Evolutionary conservation across 53 echinoderm and acorn worm species (phyloP), one percentile per base, ranked within the genome.

Genomic region (Zoroaster sp.): DNA sequence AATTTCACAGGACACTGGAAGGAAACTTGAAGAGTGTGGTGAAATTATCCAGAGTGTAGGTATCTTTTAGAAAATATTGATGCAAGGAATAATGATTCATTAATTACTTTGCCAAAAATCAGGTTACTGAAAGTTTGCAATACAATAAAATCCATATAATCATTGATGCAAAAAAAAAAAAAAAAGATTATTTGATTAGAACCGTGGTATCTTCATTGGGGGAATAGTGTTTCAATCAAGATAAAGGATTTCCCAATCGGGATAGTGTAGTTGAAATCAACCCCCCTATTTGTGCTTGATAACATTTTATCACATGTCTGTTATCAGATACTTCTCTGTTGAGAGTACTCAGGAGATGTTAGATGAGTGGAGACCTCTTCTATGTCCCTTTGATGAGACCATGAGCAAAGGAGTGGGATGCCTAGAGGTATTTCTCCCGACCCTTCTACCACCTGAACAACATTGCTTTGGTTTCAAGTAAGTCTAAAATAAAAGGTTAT

Each of bases 311-410:
- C 36, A 5, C 33, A 15, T 72, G 30, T 3, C 5, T 20, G 49
- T 47, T 23, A 46, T 39, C 82, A 97, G 98, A 39, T 97, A 97
- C 68, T 97, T 97, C 88, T 88, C 98, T 13, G 83, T 89, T n/a
- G 95, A 94, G 40, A 92, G 92, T 65, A 97, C 98, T 12, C 92
- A 91, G 78, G 95, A 97, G 87, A 97, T 97, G 91, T 52, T 97
- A 41, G 94, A 97, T 69, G 94, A 97, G 70, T 93, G 94, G 90
- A 77, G 95, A 71, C 98, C 98, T 20, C 87, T 97, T 38, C 67
- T 97, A 65, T 97, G 98, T 77, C 98, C 95, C 8, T 97, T 95
- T 88, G 98, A 97, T 83, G 95, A 95, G 78, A 91, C 94, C 69
- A 95, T 97, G 98, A 76, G 88, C 17, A 94, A 95, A 53, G 98